Evolutionary conservation across 2,113 vertebrate species (phyloP), one percentile per base, ranked within the genome.

Genomic region (Sylvietta virens): DNA sequence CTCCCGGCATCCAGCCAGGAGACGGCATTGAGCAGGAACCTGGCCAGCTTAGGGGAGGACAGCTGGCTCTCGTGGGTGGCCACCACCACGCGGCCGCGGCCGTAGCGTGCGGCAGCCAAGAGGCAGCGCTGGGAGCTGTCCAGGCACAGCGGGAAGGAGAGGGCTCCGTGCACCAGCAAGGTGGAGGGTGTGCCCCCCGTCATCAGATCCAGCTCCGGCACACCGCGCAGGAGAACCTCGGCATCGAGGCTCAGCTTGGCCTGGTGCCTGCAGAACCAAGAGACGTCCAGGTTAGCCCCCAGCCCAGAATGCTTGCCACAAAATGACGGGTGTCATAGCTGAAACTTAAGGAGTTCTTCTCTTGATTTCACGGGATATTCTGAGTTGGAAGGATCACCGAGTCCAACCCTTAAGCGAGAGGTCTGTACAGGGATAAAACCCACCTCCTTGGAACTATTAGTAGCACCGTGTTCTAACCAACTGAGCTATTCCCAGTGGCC

Each of bases 11-110:
- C 97, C 70, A 98, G 94, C 98, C 98, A 98, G 67, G 15, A 83
- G 42, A 98, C 35, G 3, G 97, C 97, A 35, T 98, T 98, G 51
- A 97, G 96, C 70, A 98, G 74, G 64, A 98, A 98, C 3, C 12
- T 72, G 83, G 95, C 85, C 62, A 98, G 77, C 61, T 98, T 97
- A 9, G 95, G 67, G 30, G 96, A 93, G 1, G 27, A 86, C 20
- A 98, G 95, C 0, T 97, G 86, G 15, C 92, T 86, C 84, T 98
- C 97, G 1, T 98, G 98, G 76, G 95, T 96, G 0, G 94, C 97
- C 73, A 98, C 96, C 37, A 98, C 94, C 73, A 98, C 92, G 2
- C 97, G 90, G 42, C 98, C 98, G 3, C 62, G 96, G 70, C 98
- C 97, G 0, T 98, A 98, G 94, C 31, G 91, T 2, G 98, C 97